Evolutionary conservation across 2,113 vertebrate species (phyloP).

Genomic region (Nipponia nippon): DNA sequence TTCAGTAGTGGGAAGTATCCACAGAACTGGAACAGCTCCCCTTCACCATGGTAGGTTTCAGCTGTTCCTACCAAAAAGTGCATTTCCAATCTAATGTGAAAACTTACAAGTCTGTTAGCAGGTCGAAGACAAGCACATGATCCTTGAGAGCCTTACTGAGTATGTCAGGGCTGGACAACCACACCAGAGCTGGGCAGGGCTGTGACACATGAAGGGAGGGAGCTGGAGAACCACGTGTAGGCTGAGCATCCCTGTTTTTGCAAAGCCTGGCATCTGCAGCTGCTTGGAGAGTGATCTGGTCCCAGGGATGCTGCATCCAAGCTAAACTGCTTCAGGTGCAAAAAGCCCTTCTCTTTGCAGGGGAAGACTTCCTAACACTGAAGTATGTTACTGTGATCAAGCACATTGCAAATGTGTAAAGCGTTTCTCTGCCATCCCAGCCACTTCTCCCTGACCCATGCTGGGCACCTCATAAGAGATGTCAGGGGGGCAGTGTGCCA

Average conservation of each 20-base stretch:
- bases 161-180: neutral
- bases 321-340: neutral
- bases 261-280: rapidly evolving
- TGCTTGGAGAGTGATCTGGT: neutral
- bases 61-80: neutral
- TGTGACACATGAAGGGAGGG: neutral
- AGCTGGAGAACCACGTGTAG: neutral
- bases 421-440: neutral
- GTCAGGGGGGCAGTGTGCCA: neutral
- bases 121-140: neutral
- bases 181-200: neutral
- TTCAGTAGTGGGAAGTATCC: neutral
- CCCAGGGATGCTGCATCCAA: neutral
- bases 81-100: neutral
- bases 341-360: neutral
- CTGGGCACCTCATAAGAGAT: neutral
- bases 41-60: neutral
- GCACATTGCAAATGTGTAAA: neutral
- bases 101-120: neutral
- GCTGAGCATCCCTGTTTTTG: neutral
- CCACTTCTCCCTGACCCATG: neutral
- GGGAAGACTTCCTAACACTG: neutral
- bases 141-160: neutral
- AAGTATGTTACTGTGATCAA: neutral
- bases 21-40: neutral